Evolutionary conservation across 2,888 invertebrate species (phyloP).

Genomic region (Spodoptera picta): DNA sequence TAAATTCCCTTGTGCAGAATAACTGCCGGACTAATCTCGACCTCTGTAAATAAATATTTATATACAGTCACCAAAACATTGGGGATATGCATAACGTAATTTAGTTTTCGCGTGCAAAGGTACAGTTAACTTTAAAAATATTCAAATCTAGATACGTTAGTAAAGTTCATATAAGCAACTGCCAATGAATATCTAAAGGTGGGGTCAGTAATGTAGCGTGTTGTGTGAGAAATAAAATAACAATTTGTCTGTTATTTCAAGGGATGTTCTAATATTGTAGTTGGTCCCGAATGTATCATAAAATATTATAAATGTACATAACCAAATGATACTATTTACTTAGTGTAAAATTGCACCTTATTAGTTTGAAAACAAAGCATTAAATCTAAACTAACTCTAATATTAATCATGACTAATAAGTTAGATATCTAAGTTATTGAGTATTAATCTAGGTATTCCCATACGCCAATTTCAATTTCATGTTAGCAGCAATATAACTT

Average conservation of each 20-base stretch:
- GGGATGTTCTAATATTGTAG: not conserved
- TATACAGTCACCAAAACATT: slow-evolving; percentile 44
- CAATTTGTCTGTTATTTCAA: slow-evolving; percentile 14
- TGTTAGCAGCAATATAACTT: too few species aligned
- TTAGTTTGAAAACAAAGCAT: too few species aligned
- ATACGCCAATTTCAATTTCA: too few species aligned
- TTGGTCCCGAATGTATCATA: not conserved
- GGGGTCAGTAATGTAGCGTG: slow-evolving; percentile 23
- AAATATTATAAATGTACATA: not conserved
- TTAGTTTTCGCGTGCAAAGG: slow-evolving; percentile 54
- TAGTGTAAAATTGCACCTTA: too few species aligned
- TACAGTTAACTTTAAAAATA: slow-evolving; percentile 55
- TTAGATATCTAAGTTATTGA: too few species aligned
- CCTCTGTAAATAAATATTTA: slow-evolving; percentile 55
- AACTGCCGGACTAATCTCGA: slow-evolving; percentile 49
- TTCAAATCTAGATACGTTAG: slow-evolving; percentile 49
- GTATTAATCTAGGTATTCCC: too few species aligned
- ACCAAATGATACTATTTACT: too few species aligned
- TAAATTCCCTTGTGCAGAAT: slow-evolving; percentile 46
- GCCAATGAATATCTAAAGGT: slow-evolving; percentile 40
- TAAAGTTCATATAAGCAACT: slow-evolving; percentile 44
- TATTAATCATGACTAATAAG: too few species aligned
- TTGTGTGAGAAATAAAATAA: slow-evolving; percentile 13
- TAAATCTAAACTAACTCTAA: too few species aligned
- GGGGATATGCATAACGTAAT: slow-evolving; percentile 56